These are phyloP conservation scores for Rhinopomastus cyanomelas DNA, from an alignment of 2,113 vertebrate genomes.

Conservation along the genomic window DNA sequence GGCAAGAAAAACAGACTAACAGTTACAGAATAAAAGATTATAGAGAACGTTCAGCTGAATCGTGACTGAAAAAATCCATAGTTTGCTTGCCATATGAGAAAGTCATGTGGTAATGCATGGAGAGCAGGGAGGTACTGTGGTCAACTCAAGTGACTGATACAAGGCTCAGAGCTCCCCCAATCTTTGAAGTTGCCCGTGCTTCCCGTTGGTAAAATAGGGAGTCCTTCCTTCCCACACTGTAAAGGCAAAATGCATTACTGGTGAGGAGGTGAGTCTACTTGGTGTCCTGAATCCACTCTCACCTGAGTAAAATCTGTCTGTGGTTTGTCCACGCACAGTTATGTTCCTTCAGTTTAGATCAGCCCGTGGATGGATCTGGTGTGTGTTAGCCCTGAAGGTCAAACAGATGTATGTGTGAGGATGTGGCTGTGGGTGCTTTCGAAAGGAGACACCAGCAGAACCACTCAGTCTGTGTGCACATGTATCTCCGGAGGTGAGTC, in stretches of 20 bases:
- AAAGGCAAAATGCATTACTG: neutral
- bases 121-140: neutral
- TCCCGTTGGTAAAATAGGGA: neutral
- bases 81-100: neutral
- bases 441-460: neutral
- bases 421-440: neutral
- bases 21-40: neutral
- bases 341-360: neutral
- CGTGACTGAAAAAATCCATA: neutral
- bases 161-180: neutral
- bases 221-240: neutral
- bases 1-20: neutral
- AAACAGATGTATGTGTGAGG: neutral
- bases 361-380: fast-evolving
- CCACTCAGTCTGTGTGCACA: neutral
- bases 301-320: neutral
- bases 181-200: neutral
- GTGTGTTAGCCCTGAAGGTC: fast-evolving
- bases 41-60: neutral
- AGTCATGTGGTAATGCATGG: neutral
- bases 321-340: neutral
- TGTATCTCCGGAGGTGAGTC: neutral
- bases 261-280: neutral
- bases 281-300: neutral
- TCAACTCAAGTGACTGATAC: neutral